phyloP scores from a whole-genome alignment of 1,140 invertebrate species.

The Drosophila cardini region DNA sequence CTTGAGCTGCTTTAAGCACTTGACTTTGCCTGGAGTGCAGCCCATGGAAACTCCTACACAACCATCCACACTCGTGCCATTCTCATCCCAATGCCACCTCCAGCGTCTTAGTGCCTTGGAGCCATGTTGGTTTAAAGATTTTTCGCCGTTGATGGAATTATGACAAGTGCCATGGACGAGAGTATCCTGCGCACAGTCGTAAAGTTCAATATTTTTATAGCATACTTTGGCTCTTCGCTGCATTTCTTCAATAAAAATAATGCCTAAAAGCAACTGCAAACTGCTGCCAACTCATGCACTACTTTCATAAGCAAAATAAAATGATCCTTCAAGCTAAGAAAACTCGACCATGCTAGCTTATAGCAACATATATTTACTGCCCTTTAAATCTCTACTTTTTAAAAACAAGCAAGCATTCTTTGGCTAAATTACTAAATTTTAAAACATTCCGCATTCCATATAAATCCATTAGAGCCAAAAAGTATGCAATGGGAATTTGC shows the following conservation, averaged over 20 bases:
- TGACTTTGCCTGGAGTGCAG: slow-evolving; percentile 70
- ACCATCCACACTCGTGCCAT: background rate
- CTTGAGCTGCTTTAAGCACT: slow-evolving; percentile 82
- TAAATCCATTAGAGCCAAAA: slow-evolving; percentile 7
- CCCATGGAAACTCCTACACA: slow-evolving; percentile 30
- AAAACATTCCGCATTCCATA: background rate
- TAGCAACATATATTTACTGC: background rate
- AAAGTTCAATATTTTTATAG: slow-evolving; percentile 81
- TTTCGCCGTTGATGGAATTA: slow-evolving; percentile 72
- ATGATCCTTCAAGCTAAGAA: background rate
- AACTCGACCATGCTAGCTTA: background rate
- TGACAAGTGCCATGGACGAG: slow-evolving; percentile 72
- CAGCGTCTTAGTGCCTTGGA: slow-evolving; percentile 4
- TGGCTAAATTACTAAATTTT: background rate
- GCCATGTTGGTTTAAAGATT: slow-evolving; percentile 74
- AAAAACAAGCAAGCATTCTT: background rate
- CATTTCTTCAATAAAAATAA: slow-evolving; percentile 34
- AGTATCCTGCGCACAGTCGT: slow-evolving; percentile 66
- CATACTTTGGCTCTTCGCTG: slow-evolving; percentile 36
- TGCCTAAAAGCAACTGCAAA: slow-evolving; percentile 50
- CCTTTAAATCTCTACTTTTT: background rate
- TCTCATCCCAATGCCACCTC: slow-evolving; percentile 3
- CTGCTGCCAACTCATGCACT: slow-evolving; percentile 4
- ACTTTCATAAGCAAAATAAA: slow-evolving; percentile 17
- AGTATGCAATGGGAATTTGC: slow-evolving; percentile 4